A percentile compares a stretch with the other conserved stretches of the same genome.
Conservation (phyloP, 2,113 vertebrate species). For the Cygnus buccinator region DNA sequence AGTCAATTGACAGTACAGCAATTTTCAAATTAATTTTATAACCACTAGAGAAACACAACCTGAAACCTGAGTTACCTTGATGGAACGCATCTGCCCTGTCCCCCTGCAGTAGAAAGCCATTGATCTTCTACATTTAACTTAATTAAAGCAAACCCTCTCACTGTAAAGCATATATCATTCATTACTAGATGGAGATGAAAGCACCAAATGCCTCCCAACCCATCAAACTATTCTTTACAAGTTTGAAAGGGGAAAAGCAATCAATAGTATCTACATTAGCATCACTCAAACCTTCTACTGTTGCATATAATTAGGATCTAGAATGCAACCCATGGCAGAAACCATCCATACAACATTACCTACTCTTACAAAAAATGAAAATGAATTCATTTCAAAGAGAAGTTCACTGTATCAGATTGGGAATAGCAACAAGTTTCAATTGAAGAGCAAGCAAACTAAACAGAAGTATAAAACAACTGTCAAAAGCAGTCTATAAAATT, state of each 20-base stretch:
- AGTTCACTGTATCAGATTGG: not conserved
- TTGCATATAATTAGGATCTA: not conserved
- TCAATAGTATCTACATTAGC: slow-evolving; percentile 17
- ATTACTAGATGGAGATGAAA: not conserved
- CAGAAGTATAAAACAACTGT: not conserved
- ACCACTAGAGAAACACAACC: not conserved
- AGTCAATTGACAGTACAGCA: not conserved
- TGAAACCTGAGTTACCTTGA: not conserved
- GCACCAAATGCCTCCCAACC: not conserved
- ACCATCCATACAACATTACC: not conserved
- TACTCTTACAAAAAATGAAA: not conserved
- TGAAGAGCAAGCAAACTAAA: not conserved
- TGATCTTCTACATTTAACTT: not conserved
- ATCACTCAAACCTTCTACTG: not conserved
- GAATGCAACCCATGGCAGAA: not conserved
- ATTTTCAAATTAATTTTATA: not conserved
- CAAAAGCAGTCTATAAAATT: not conserved
- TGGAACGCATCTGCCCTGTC: not conserved
- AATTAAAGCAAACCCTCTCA: slow-evolving; percentile 27
- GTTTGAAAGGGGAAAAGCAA: not conserved
- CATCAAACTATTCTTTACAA: not conserved
- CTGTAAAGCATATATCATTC: not conserved
- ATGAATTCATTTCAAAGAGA: not conserved
- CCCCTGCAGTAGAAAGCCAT: not conserved
- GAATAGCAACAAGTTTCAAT: not conserved